phyloP scores from a whole-genome alignment of 2,888 invertebrate genomes.

The Gastracanthus pulcherrimus region DNA sequence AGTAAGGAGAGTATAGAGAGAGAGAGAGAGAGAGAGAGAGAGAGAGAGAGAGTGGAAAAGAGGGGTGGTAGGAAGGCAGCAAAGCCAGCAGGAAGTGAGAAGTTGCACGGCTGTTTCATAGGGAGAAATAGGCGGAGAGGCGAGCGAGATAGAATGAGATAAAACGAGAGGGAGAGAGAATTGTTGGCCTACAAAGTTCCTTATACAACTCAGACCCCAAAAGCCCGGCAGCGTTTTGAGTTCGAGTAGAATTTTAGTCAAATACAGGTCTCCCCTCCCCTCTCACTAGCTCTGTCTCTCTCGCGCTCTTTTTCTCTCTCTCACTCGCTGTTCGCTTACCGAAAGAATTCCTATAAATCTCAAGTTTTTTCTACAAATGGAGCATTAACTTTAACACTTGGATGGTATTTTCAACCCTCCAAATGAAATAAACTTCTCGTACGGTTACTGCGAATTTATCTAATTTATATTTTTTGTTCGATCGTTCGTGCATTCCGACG shows the following conservation, averaged over 20 bases:
- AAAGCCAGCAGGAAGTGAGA: conserved; percentile 56
- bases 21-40: neutral
- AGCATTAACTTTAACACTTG: conserved; percentile 42
- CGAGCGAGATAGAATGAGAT: conserved; percentile 38
- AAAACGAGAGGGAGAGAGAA: conserved; percentile 35
- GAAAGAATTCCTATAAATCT: conserved; percentile 17
- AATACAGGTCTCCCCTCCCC: conserved; percentile 62
- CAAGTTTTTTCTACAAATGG: neutral
- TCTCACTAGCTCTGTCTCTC: conserved; percentile 49
- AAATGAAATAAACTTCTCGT: conserved; percentile 27
- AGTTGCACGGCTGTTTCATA: conserved; percentile 54
- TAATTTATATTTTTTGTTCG: conserved; percentile 18
- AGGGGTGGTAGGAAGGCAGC: neutral
- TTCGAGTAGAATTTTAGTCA: conserved; percentile 65
- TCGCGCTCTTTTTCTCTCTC: neutral
- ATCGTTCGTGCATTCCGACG: neutral
- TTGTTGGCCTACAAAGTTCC: conserved; percentile 56
- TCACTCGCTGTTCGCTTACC: too few species aligned
- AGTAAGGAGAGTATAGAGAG: conserved; percentile 40
- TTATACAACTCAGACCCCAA: conserved; percentile 53
- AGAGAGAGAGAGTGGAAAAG: neutral
- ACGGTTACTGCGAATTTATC: neutral
- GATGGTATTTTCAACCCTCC: conserved; percentile 1
- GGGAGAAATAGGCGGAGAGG: conserved; percentile 41
- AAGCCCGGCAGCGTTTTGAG: conserved; percentile 67